These are phyloP conservation scores for Varecia variegata DNA, from an alignment of 2,797 vertebrate species.

Conservation along the genomic window DNA sequence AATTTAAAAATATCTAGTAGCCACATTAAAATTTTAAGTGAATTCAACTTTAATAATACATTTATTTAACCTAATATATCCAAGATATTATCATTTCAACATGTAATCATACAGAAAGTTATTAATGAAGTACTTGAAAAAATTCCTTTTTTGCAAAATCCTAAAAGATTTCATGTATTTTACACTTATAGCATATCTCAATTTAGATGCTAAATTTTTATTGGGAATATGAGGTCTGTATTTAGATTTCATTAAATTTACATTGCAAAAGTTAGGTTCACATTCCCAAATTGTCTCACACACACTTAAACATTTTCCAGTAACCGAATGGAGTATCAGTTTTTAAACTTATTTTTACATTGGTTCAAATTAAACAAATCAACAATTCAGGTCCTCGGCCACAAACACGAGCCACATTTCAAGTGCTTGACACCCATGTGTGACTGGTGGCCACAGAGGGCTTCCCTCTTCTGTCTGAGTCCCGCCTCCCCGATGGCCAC, in stretches of 20 bases:
- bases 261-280: not conserved
- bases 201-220: not conserved
- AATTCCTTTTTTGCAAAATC: not conserved
- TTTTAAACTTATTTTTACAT: conserved; percentile 26
- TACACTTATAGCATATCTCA: not conserved
- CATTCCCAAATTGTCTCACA: not conserved
- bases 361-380: not conserved
- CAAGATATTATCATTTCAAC: not conserved
- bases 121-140: not conserved
- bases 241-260: not conserved
- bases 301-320: not conserved
- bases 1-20: not conserved
- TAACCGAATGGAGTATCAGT: not conserved
- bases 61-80: not conserved
- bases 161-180: not conserved
- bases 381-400: not conserved
- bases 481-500: too few relatives aligned
- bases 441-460: not conserved
- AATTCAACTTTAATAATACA: conserved; percentile 21
- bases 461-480: not conserved
- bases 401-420: not conserved
- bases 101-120: not conserved
- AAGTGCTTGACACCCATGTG: not conserved
- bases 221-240: not conserved
- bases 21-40: not conserved